Evolutionary conservation across 2,797 vertebrate species (phyloP), one percentile per base, ranked within the genome.

Genomic region (Thripadectes ignobilis): DNA sequence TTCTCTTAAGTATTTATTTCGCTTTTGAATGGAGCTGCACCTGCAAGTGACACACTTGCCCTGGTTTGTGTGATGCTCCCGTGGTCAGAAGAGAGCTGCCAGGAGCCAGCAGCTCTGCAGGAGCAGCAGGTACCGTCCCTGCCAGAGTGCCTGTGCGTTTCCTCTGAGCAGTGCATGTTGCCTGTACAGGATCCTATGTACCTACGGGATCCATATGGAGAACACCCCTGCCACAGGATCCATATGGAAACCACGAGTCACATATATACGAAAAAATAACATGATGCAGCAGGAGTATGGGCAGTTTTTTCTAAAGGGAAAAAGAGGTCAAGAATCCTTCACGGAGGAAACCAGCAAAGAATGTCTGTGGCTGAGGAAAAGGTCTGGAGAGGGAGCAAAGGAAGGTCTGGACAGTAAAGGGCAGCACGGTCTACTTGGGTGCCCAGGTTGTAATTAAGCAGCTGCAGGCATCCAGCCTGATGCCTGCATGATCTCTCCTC

Each of bases 101-200:
- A 46, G 71, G 32, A 91, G 59, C 27, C 72, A 85, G 54, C 7
- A 1, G 11, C 26, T 38, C 71, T 77, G 51, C 76, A 75, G 34
- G 68, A 62, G 18, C 39, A 58, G 30, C 34, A 26, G 0, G 0
- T 10, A 32, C 36, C 15, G 24, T 45, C 38, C 67, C 36, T 6
- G 8, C 7, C 39, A 81, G 46, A 8, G 41, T 18, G 26, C 36
- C 74, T 15, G 39, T 0, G 1, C 63, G 75, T 12, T 41, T 15
- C 39, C 32, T n/a, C 57, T 11, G 32, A 41, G 61, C 55, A 21
- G 12, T 3, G 18, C 10, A 1, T 0, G 5, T 4, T 38, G 24
- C 43, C 66, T 9, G 0, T 15, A 10, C 9, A 49, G 41, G 18
- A 79, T 32, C 2, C 1, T 55, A 5, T 12, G 30, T 41, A 19